Evolutionary conservation across 2,113 vertebrate genomes (phyloP).

Genomic region (Entomyzon cyanotis): DNA sequence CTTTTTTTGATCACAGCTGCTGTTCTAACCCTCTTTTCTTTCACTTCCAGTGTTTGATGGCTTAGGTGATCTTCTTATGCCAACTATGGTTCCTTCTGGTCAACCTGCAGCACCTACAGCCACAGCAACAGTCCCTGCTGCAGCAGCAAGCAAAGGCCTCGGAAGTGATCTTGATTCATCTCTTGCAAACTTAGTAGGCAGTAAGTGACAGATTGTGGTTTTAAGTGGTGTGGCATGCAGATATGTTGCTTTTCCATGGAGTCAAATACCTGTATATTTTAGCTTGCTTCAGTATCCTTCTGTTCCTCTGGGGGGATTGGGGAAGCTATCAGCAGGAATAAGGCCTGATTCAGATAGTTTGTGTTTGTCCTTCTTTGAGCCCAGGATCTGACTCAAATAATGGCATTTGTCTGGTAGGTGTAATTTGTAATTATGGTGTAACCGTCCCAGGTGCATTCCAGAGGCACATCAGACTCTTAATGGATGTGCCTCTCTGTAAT

Average conservation of each 20-base stretch:
- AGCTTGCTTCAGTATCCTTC: background rate
- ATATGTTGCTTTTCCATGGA: background rate
- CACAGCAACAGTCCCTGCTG: constrained; percentile 63
- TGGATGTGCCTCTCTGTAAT: background rate
- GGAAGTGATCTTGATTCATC: constrained; percentile 94
- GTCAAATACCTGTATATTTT: background rate
- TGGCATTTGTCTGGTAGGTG: background rate
- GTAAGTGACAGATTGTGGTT: constrained; percentile 75
- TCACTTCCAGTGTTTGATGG: constrained; percentile 89
- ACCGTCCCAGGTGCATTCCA: background rate
- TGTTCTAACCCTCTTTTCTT: constrained; percentile 5
- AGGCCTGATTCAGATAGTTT: background rate
- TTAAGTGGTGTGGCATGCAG: background rate
- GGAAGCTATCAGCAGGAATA: background rate
- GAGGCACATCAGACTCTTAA: background rate
- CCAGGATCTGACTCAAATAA: background rate
- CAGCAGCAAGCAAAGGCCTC: constrained; percentile 83
- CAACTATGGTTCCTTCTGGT: constrained; percentile 89
- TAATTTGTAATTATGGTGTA: background rate
- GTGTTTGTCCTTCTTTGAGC: background rate
- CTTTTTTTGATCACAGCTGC: background rate
- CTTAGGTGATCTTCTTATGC: constrained; percentile 97
- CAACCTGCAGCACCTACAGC: constrained; percentile 77
- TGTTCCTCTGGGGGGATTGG: background rate
- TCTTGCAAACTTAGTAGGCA: constrained; percentile 95